phyloP scores from a whole-genome alignment of 2,113 vertebrate species.

The Romanogobio albipinnatus region DNA sequence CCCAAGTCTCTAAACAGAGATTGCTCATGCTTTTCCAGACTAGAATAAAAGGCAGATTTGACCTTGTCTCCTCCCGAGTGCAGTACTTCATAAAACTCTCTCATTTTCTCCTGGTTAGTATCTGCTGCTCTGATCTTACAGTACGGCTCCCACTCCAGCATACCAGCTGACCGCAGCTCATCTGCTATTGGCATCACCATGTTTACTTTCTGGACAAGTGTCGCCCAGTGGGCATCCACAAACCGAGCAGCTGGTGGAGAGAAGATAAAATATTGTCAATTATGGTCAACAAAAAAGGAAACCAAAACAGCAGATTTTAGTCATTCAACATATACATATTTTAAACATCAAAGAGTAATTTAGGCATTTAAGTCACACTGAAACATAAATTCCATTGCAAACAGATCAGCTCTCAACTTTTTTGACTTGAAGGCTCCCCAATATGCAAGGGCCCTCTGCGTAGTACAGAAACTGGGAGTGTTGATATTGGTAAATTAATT shows the following conservation, averaged over 20 bases:
- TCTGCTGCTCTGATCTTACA: constrained; percentile 4
- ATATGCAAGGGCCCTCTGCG: too few species aligned
- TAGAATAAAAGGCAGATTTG: constrained; percentile 37
- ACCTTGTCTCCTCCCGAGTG: constrained; percentile 23
- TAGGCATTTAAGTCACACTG: not conserved
- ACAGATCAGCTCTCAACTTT: too few species aligned
- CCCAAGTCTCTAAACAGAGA: not conserved
- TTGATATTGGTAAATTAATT: too few species aligned
- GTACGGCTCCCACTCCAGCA: constrained; percentile 4
- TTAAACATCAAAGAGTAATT: not conserved
- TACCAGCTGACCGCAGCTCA: not conserved
- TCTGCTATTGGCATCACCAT: constrained; percentile 36
- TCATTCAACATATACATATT: not conserved
- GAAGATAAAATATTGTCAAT: not conserved
- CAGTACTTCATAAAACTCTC: not conserved
- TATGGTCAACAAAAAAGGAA: not conserved
- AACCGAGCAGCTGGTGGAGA: not conserved
- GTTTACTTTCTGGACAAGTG: constrained; percentile 12
- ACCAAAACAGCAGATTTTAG: not conserved
- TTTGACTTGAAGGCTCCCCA: too few species aligned
- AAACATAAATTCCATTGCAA: too few species aligned
- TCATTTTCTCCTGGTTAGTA: constrained; percentile 28
- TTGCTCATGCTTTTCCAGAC: not conserved
- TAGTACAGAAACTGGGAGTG: too few species aligned
- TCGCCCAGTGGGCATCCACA: not conserved